These are phyloP conservation scores for Sphaerodactylus townsendi DNA, from an alignment of 2,113 vertebrate genomes.

Conservation along the genomic window DNA sequence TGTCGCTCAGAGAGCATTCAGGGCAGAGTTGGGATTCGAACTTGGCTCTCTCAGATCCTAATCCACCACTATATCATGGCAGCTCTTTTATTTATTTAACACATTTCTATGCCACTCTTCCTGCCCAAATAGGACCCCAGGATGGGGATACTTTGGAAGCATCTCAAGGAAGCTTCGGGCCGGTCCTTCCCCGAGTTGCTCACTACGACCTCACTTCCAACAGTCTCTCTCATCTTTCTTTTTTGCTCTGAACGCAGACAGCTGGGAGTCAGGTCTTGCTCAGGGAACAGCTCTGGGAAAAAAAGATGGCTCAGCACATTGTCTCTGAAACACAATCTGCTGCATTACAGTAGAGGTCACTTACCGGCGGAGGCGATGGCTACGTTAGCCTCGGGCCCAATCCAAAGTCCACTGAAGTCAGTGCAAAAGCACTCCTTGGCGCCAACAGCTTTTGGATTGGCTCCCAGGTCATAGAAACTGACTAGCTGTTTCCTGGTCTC, in stretches of 20 bases:
- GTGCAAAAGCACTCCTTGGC: not conserved
- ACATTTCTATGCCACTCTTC: too few species aligned
- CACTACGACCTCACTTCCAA: not conserved
- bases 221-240: not conserved
- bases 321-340: not conserved
- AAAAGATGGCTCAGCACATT: not conserved
- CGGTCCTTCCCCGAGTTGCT: not conserved
- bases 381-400: not conserved
- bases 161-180: not conserved
- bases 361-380: fast-evolving
- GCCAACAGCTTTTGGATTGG: not conserved
- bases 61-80: too few species aligned
- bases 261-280: not conserved
- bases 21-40: too few species aligned
- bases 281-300: conserved; percentile 26
- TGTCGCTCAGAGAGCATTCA: too few species aligned
- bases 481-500: not conserved
- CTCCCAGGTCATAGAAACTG: not conserved
- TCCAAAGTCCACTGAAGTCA: conserved; percentile 17
- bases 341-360: not conserved
- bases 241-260: not conserved
- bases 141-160: not conserved
- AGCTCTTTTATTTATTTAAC: too few species aligned
- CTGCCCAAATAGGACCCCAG: too few species aligned
- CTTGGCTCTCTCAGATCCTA: too few species aligned